Base-by-base conservation (phyloP, 2,888 invertebrate species). In the Chaitophorus viminalis region DNA sequence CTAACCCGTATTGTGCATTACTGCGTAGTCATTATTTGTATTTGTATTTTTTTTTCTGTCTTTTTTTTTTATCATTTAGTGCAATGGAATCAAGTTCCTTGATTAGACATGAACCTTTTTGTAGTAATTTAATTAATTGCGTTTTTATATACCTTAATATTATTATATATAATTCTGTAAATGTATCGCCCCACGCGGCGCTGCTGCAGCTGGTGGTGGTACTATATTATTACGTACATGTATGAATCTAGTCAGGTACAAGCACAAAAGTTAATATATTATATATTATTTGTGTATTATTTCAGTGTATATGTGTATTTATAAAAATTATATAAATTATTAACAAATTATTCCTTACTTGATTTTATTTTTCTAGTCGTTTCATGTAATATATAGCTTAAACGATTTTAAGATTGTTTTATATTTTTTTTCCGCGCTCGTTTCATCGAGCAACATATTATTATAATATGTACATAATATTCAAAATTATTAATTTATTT, bases 301-400 rank as follows among this genome's bases (percentile, higher is more conserved):
- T 82, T 60, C 52, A 72, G 72, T 82, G 82, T 82, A 82, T 39
- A 75, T 83, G 74, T 83, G 74, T 83, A 75, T 83, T 75, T 83
- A 83, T 83, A 75, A 75, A 75, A 83, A 83, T 83, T 83, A 75
- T 75, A 75, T 29, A 39, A 75, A 75, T 29, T 60, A 83, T 83
- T 83, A 83, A 83, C 83, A 74, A 83, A 39, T 82, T 46, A 14
- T 46, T 46, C 46, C 46, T 46, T 81, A 52, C 21, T 54, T 60
- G 65, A n/a, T 65, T 79, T 79, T 21, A 65, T 79, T 79, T 65
- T n/a, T 79, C 65, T 79, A 79, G 36, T 65, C 65, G 17, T 65
- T 79, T 79, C 29, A 14, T 60, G 25, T 21, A 21, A 60, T 25
- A 46, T 4, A 25, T 31, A 70, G 31, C 8, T 70, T 70, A 31